These are phyloP conservation scores for Mionectes olivaceus DNA, from an alignment of 2,797 vertebrate species.

Conservation along the genomic window DNA sequence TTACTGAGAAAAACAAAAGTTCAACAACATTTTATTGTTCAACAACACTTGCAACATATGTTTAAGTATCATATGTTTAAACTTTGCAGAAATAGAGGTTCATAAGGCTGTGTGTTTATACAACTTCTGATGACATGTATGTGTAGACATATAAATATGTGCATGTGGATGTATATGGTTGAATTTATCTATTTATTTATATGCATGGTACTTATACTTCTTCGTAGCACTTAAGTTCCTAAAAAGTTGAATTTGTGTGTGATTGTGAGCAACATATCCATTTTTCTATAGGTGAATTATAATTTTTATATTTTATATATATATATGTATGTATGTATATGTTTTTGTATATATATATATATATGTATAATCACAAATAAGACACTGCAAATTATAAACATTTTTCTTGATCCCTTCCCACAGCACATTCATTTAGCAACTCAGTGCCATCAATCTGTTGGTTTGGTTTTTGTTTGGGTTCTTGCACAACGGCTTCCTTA, in stretches of 20 bases:
- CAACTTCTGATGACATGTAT: neutral
- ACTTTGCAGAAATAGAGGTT: neutral
- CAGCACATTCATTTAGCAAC: rapidly evolving
- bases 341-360: neutral
- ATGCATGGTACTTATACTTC: neutral
- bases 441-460: neutral
- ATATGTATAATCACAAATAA: neutral
- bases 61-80: neutral
- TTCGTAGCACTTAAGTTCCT: neutral
- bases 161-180: rapidly evolving
- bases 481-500: neutral
- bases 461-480: neutral
- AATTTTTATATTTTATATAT: neutral
- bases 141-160: rapidly evolving
- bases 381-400: rapidly evolving
- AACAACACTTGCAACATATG: neutral
- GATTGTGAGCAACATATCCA: neutral
- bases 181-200: neutral
- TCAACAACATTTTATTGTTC: neutral
- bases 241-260: neutral
- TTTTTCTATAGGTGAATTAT: neutral
- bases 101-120: neutral
- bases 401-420: neutral
- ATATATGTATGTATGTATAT: no score
- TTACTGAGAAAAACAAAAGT: neutral